Evolutionary conservation across 2,888 invertebrate species (phyloP).

Genomic region (Drosophila neonasuta): DNA sequence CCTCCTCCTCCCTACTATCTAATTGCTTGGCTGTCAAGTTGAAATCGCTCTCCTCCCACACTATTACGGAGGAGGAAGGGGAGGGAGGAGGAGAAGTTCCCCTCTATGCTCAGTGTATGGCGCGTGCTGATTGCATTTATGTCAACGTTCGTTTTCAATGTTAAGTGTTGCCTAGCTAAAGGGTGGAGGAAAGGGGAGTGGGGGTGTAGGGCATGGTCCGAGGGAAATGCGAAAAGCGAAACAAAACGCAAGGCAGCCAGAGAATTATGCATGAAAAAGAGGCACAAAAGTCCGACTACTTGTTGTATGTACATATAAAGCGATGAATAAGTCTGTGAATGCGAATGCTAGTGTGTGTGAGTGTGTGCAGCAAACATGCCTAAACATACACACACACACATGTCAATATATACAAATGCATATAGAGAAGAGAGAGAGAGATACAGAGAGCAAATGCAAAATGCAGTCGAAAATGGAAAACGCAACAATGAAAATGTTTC

Average conservation of each 20-base stretch:
- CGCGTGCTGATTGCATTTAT: conserved; percentile 77
- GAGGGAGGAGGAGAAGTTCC: neutral
- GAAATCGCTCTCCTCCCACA: neutral
- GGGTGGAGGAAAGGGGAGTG: neutral
- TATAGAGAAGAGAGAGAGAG: conserved; percentile 1
- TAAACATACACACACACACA: conserved; percentile 21
- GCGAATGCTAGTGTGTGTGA: conserved; percentile 12
- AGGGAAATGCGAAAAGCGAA: conserved; percentile 34
- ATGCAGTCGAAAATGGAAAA: conserved; percentile 48
- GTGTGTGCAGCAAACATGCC: conserved; percentile 38
- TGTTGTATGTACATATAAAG: conserved; percentile 4
- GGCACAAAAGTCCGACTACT: conserved; percentile 48
- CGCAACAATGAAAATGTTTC: conserved; percentile 40
- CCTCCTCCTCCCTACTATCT: neutral
- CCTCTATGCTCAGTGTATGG: conserved; percentile 22
- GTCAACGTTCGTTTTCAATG: conserved; percentile 80
- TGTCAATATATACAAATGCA: neutral
- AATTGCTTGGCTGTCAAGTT: neutral
- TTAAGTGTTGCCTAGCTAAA: conserved; percentile 52
- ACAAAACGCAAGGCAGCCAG: conserved; percentile 41
- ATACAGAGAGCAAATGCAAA: conserved; percentile 27
- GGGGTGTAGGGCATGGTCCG: neutral
- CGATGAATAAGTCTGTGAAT: neutral
- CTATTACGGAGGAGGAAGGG: no score
- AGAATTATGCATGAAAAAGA: conserved; percentile 65